These are phyloP conservation scores for Gadus macrocephalus DNA, from an alignment of 2,113 vertebrate species.

Conservation along the genomic window DNA sequence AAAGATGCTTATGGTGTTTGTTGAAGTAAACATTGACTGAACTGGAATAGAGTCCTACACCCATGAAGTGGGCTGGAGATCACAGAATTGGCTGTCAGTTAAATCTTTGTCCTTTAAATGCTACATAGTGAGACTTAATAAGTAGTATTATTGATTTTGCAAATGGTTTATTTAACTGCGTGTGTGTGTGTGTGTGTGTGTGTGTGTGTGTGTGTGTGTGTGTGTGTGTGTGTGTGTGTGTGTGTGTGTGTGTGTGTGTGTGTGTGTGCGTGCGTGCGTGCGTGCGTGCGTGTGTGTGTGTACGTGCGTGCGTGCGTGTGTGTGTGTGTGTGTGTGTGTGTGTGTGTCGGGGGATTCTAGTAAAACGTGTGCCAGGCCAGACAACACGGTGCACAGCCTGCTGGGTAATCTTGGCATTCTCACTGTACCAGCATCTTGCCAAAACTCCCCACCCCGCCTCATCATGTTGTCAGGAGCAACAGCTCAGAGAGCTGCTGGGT, in stretches of 20 bases:
- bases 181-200: background rate
- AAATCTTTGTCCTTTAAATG: background rate
- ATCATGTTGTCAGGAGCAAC: slow-evolving; percentile 58
- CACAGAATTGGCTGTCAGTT: background rate
- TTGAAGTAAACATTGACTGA: too few relatives aligned
- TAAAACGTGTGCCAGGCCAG: slow-evolving; percentile 42
- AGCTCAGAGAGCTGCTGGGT: slow-evolving; percentile 53
- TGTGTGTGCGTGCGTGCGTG: background rate
- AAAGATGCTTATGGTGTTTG: too few relatives aligned
- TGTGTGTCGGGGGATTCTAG: slow-evolving; percentile 3
- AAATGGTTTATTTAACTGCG: background rate
- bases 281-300: too few relatives aligned
- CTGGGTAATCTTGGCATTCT: slow-evolving; percentile 44
- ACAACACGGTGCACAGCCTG: slow-evolving; percentile 32
- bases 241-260: background rate
- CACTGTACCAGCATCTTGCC: slow-evolving; percentile 33
- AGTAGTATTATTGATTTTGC: background rate
- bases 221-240: slow-evolving; percentile 1
- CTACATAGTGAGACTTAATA: background rate
- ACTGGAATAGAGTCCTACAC: too few relatives aligned
- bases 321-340: too few relatives aligned
- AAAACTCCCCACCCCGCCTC: slow-evolving; percentile 26
- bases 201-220: background rate
- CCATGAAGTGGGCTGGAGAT: too few relatives aligned
- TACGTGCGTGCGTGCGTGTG: too few relatives aligned